Base-by-base conservation (phyloP, 2,113 vertebrate genomes). In the Paradisaea rubra region DNA sequence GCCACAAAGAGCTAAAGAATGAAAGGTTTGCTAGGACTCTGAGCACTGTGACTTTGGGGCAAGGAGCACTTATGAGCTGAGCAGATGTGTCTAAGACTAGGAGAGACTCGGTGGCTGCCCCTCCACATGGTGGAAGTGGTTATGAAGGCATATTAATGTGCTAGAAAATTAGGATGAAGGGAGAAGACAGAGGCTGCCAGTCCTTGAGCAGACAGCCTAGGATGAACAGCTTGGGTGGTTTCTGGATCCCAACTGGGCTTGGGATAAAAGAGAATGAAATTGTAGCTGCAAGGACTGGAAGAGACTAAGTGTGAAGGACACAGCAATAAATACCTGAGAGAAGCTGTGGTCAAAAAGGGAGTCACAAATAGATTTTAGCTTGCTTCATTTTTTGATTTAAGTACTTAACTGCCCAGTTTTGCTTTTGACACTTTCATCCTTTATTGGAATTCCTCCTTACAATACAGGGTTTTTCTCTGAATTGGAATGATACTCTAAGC, bases 31-130 rank as follows among this genome's bases (percentile, higher is more conserved):
- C 13, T 60, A 35, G 13, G 15, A 41, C 23, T 65, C 21, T 42
- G 39, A 79, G n/a, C 8, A 35, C 44, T 41, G 28, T 49, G 37
- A 31, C n/a, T 49, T 47, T 23, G 6, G 27, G 21, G 2, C 21
- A 77, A 37, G 27, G 9, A 88, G 54, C 25, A 57, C 13, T 39
- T 41, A 35, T 4, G 54, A 39, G 4, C 28, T 83, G 19, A 52
- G 44, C 3, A 54, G 44, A 23, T 7, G 11, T 52, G 30, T 52
- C 14, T 25, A 47, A 56, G 11, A 41, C 12, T 0, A 0, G 69
- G 24, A 64, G 18, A 19, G 11, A 12, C 17, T 35, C 0, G 0
- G 17, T 37, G 17, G 39, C 20, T 61, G 59, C 15, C 31, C 25
- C 7, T 69, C 24, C 6, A 3, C 9, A 4, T 5, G 25, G 14